Percentiles rank a stretch among this genome's conserved stretches.
Conservation (phyloP, 2,888 invertebrate species). For the Pollenia angustigena region DNA sequence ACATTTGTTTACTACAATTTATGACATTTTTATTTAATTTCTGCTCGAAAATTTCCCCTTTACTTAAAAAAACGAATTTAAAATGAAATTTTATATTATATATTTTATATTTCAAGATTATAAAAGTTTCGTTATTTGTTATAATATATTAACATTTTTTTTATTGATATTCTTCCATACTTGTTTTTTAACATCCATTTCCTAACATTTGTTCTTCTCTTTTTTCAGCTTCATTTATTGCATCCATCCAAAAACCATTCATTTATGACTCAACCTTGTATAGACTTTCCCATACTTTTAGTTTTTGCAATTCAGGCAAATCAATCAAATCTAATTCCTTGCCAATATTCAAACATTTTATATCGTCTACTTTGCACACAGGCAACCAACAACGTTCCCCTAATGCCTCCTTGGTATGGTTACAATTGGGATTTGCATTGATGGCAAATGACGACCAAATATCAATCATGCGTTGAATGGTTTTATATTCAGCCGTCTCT, state of each 20-base stretch:
- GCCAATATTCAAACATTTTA: conserved; percentile 69
- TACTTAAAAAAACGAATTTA: too few relatives aligned
- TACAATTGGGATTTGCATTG: conserved; percentile 81
- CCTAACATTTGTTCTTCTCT: conserved; percentile 7
- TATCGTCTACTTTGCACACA: conserved; percentile 58
- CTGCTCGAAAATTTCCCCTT: too few relatives aligned
- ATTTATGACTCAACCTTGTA: conserved; percentile 73
- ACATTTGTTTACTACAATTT: too few relatives aligned
- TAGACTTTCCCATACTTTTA: conserved; percentile 80
- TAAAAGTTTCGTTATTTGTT: too few relatives aligned
- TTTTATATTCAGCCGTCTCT: conserved; percentile 80
- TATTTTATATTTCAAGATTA: too few relatives aligned
- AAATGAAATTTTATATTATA: too few relatives aligned
- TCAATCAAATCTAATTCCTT: conserved; percentile 76
- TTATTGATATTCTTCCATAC: conserved; percentile 65
- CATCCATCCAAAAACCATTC: neutral
- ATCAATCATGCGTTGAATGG: conserved; percentile 81
- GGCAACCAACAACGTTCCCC: conserved; percentile 39
- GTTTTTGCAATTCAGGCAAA: conserved; percentile 80
- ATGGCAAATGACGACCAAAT: conserved; percentile 81
- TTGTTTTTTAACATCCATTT: conserved; percentile 72
- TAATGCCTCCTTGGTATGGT: conserved; percentile 68
- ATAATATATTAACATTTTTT: conserved; percentile 80
- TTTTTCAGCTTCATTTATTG: neutral
- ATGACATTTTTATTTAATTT: too few relatives aligned